Conservation (phyloP, 1,140 invertebrate species). For the Magallana angulata region DNA sequence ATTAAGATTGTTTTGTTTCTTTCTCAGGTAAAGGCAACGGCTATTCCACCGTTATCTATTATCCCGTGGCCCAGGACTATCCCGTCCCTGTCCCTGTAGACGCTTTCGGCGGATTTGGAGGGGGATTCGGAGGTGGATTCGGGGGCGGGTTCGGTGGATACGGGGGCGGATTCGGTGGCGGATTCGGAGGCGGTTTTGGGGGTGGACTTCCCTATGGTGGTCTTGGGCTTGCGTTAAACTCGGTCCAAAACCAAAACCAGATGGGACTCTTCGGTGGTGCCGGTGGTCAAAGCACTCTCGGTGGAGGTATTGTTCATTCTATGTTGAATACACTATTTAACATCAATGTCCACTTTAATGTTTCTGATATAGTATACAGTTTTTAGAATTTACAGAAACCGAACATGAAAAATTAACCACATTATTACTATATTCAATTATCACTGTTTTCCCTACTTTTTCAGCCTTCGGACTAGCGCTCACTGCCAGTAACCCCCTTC, state of each 20-base stretch:
- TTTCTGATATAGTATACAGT: too few relatives aligned
- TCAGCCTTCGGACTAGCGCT: not conserved
- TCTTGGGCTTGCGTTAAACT: not conserved
- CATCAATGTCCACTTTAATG: too few relatives aligned
- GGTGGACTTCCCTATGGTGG: not conserved
- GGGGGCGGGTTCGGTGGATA: not conserved
- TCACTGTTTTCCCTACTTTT: not conserved
- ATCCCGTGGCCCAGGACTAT: conserved; percentile 15
- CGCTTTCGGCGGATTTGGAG: not conserved
- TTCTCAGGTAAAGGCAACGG: not conserved
- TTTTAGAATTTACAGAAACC: too few relatives aligned
- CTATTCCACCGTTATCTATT: conserved; percentile 17
- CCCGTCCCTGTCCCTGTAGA: not conserved
- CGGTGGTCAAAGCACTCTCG: not conserved
- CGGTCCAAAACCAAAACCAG: not conserved
- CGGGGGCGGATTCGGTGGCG: not conserved
- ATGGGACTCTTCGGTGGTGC: not conserved
- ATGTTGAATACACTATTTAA: not conserved
- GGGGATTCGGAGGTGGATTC: not conserved
- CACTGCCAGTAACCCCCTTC: not conserved
- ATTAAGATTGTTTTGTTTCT: too few relatives aligned
- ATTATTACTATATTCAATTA: not conserved
- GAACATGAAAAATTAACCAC: too few relatives aligned
- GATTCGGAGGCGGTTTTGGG: not conserved
- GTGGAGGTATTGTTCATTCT: not conserved